Evolutionary conservation across 1,140 invertebrate species (phyloP), one percentile per base, ranked within the genome.

Genomic region (Listronotus bonariensis): DNA sequence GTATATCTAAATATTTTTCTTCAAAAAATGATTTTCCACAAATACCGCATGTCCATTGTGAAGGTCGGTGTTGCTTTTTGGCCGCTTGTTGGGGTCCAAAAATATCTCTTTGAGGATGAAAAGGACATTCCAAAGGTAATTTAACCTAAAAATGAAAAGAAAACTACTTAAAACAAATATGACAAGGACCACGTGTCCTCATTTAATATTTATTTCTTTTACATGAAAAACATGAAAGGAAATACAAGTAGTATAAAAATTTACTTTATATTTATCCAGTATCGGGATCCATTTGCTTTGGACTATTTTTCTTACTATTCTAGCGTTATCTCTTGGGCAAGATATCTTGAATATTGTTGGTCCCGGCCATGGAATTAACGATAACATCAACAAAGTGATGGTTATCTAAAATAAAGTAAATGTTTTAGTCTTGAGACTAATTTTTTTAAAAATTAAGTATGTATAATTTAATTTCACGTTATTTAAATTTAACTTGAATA

Each of bases 1-100:
- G 95, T 60, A 86, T 83, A 78, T 96, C 94, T 65, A 97, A 82
- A 79, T 90, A 90, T 78, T 89, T 87, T 77, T 96, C 93, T 73
- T 92, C 89, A 77, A 92, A 89, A 79, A 97, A 97, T 34, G 90
- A 91, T 81, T 96, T 95, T 55, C 94, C 94, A 81, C 95, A 97
- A 61, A 93, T 86, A 38, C 90, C 87, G 77, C 95, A 97, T 0
- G 89, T 91, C 93, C 93, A 96, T 77, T 92, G 91, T 9, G 90
- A 92, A 1, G 90, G 86, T 56, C 91, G 84, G 80, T 91, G 88
- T 73, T 92, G 89, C 67, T 88, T 83, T 80, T 95, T 92, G 68
- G 91, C 86, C 31, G 85, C 82, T 78, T 96, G 91, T 73, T 95
- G 91, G 0, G 89, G 88, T 45, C 88, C 86, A 79, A 93, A 95